Evolutionary conservation across 2,888 invertebrate genomes (phyloP), one percentile per base, ranked within the genome.

Genomic region (Dryobota labecula): DNA sequence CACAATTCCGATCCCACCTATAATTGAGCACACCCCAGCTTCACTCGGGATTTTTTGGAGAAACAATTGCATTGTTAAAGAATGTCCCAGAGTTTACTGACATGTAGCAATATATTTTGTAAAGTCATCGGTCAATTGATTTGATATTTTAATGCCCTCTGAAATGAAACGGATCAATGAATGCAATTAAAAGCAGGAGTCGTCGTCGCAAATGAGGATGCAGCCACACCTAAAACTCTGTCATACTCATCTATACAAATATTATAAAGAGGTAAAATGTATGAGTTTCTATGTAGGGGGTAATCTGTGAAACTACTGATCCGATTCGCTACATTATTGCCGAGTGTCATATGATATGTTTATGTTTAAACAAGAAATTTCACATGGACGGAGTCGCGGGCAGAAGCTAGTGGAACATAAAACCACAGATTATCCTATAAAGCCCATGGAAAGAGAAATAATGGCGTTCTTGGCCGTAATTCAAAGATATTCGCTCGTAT

Each of bases 11-110:
- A 73, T 73, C 53, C 67, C 47, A 78, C 41, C 41, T 43, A 73
- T 66, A 76, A 76, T 53, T 73, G 66, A 62, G 27, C 49, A 11
- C 78, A 62, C 73, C 73, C 73, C 36, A 78, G 62, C 43, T 53
- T 45, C 45, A 11, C 18, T 57, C 7, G 57, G 51, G 49, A 62
- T 30, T n/a, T 58, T 62, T 53, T 51, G 57, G 30, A 47, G 27
- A 62, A 65, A 41, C 30, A 65, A 45, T 62, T n/a, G 56, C 33
- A 3, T 67, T 41, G 4, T 41, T 41, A 5, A 0, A 45, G 8
- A 30, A 56, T n/a, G 62, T 24, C 18, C 5, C 20, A n/a, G n/a
- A 63, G 30, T 57, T 57, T 54, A n/a, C 15, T 24, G 13, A 24
- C 27, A 13, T n/a, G 20, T 20, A 47, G 11, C 13, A 33, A 18